Evolutionary conservation across 2,888 invertebrate species (phyloP), one percentile per base, ranked within the genome.

Genomic region (Criorhina ranunculi): DNA sequence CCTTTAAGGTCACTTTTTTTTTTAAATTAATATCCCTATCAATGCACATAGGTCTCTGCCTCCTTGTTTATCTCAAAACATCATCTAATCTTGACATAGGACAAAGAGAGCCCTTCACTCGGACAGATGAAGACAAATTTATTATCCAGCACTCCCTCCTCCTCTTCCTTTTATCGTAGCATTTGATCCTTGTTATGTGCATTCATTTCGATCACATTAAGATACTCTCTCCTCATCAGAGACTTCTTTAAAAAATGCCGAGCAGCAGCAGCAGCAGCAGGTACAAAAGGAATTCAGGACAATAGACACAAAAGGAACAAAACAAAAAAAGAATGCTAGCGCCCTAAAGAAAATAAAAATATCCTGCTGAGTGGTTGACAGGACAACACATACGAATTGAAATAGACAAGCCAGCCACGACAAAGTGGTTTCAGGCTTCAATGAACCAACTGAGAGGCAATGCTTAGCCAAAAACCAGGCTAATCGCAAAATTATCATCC

Each of bases 41-140:
- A 75, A 79, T 85, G 83, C 51, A 46, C n/a, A 69, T 64, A 59
- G 72, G 60, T 29, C 44, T n/a, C 73, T 69, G 57, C 83, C 79
- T 75, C 15, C 60, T 40, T 85, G 85, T 85, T 85, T 85, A 85
- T 85, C 85, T 85, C 70, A 72, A 85, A 85, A 85, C 85, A 85
- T 85, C 80, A 80, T 80, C 85, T 85, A 76, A 85, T 85, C 85
- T 85, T 80, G 80, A 80, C 80, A 55, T 42, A 64, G 59, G 51
- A 70, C 55, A 79, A 79, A 67, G 69, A 67, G 37, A 42, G 73
- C 46, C 73, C 79, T 64, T 78, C 79, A 59, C 37, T 69, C 85
- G 85, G 85, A 80, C 85, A 80, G 85, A 85, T 85, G 85, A 80
- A 85, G 85, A 85, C 85, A 85, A 80, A 85, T 85, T 85, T 85